phyloP scores from a whole-genome alignment of 2,113 vertebrate genomes.

The Callionymus lyra region DNA sequence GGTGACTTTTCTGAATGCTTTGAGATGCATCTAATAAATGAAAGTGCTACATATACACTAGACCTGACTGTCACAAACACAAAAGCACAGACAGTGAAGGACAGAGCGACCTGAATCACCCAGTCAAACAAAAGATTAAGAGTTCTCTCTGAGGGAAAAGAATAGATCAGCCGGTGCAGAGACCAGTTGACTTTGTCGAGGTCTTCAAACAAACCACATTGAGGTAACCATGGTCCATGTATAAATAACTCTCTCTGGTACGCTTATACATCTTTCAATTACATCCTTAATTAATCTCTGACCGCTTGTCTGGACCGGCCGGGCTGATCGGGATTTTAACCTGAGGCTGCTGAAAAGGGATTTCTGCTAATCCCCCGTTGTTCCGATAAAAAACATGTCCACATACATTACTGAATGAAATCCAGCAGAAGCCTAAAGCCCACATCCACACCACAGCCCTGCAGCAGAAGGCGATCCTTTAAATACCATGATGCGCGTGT shows the following conservation, averaged over 20 bases:
- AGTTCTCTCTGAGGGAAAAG: conserved; percentile 19
- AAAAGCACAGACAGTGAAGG: conserved; percentile 28
- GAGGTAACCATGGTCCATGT: no score
- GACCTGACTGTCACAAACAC: conserved; percentile 3
- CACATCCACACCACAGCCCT: conserved; percentile 12
- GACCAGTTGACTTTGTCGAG: no score
- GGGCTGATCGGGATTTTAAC: no score
- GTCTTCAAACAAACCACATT: no score
- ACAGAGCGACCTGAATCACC: conserved; percentile 39
- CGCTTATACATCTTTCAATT: no score
- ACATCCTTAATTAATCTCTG: no score
- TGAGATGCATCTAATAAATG: no score
- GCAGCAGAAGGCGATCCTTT: conserved; percentile 7
- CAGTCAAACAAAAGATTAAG: conserved; percentile 38
- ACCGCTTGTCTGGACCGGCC: no score
- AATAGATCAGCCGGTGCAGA: conserved; percentile 28
- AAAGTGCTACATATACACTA: no score
- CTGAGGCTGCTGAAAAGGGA: conserved; percentile 14
- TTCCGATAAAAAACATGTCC: conserved; percentile 22
- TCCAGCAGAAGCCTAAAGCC: conserved; percentile 32
- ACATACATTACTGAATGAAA: conserved; percentile 40
- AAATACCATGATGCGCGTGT: not conserved
- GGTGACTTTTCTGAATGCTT: no score
- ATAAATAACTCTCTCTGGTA: no score
- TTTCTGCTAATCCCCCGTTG: conserved; percentile 30